A percentile compares a stretch with the other conserved stretches of the same genome.
phyloP scores from a whole-genome alignment of 2,113 vertebrate species.

The Laticauda laticaudata region DNA sequence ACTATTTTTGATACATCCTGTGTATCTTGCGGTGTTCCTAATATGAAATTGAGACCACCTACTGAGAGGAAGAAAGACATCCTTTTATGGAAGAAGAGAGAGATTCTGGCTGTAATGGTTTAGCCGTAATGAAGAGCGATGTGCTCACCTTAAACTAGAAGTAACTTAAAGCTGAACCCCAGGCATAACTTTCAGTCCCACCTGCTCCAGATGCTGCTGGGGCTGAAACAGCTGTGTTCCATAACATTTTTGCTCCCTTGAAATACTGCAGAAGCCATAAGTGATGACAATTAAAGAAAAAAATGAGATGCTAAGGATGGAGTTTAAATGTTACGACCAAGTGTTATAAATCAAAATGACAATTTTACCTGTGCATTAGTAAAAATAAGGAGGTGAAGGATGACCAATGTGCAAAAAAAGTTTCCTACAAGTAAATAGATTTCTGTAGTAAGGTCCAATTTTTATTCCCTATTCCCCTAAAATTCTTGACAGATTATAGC shows the following conservation, averaged over 20 bases:
- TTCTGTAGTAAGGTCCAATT: background rate
- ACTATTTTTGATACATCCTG: conserved; percentile 63
- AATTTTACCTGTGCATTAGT: background rate
- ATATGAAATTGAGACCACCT: conserved; percentile 66
- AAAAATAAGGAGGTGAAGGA: background rate
- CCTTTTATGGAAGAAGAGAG: conserved; percentile 66
- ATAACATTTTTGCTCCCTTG: conserved; percentile 40
- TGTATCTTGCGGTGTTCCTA: conserved; percentile 57
- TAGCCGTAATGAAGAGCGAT: conserved; percentile 40
- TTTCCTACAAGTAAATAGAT: background rate
- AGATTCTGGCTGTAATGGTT: conserved; percentile 61
- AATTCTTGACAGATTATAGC: background rate
- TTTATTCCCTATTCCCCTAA: background rate
- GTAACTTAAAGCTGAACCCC: conserved; percentile 44
- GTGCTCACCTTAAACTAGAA: conserved; percentile 60
- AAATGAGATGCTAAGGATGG: conserved; percentile 24
- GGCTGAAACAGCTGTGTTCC: conserved; percentile 17
- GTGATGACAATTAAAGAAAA: conserved; percentile 12
- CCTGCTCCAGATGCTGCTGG: conserved; percentile 7
- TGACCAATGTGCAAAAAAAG: background rate
- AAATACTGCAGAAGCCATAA: conserved; percentile 39
- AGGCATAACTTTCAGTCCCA: conserved; percentile 26
- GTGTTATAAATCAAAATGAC: background rate
- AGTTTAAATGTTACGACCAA: background rate
- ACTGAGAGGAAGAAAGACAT: conserved; percentile 65